Evolutionary conservation across 1,140 invertebrate genomes (phyloP).

Genomic region (Heliconius congener): DNA sequence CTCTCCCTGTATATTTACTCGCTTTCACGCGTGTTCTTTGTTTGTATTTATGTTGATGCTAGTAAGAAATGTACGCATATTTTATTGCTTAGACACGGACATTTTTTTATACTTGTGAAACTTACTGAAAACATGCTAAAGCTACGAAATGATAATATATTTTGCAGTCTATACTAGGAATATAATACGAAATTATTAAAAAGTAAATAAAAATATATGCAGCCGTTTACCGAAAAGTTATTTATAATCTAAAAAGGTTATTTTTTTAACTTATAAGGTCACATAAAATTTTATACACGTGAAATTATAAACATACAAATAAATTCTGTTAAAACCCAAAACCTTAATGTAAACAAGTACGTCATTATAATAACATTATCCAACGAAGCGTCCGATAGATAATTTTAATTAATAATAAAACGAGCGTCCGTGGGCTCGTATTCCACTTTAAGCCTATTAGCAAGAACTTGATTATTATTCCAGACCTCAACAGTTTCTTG

Average conservation of each 20-base stretch:
- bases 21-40: not conserved
- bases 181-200: no score
- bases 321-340: not conserved
- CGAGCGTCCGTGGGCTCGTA: conserved; percentile 6
- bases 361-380: conserved; percentile 1
- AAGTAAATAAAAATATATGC: no score
- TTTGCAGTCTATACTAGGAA: no score
- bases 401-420: conserved; percentile 25
- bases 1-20: conserved; percentile 2
- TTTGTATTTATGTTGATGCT: conserved; percentile 3
- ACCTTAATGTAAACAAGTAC: not conserved
- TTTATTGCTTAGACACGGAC: not conserved
- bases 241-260: no score
- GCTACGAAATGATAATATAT: not conserved
- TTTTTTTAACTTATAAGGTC: no score
- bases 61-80: not conserved
- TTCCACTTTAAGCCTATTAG: conserved; percentile 35
- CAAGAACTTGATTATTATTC: conserved; percentile 29
- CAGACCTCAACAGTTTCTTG: conserved; percentile 29
- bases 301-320: not conserved
- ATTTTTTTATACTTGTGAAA: not conserved
- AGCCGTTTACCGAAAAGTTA: no score
- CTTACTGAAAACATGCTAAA: not conserved
- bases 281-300: not conserved
- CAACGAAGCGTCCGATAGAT: not conserved